Evolutionary conservation across 2,113 vertebrate genomes (phyloP).

Genomic region (Peromyscus leucopus): DNA sequence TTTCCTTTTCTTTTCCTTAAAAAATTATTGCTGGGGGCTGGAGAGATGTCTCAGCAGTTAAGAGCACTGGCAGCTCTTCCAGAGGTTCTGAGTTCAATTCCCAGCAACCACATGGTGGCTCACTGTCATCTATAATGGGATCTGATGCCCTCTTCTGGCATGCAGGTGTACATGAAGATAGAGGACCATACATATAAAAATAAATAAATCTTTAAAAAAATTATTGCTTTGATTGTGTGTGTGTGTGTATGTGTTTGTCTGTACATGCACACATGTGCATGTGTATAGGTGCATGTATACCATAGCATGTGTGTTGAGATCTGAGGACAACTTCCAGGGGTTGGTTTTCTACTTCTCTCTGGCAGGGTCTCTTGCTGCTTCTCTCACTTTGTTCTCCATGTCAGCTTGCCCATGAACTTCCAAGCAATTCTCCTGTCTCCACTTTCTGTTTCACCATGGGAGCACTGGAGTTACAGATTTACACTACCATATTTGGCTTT

Average conservation of each 20-base stretch:
- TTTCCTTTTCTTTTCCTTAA: no score
- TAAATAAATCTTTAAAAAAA: neutral
- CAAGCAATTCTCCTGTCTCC: neutral
- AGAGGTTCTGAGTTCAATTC: no score
- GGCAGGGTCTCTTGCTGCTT: neutral
- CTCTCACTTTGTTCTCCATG: neutral
- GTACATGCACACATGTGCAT: neutral
- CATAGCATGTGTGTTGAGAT: neutral
- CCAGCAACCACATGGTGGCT: no score
- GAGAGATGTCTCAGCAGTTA: no score
- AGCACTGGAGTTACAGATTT: neutral
- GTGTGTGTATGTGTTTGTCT: neutral
- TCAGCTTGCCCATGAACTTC: neutral
- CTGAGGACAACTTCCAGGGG: neutral
- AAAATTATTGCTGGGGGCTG: no score
- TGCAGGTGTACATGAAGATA: no score
- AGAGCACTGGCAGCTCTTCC: no score
- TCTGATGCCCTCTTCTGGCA: no score
- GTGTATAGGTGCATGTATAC: neutral
- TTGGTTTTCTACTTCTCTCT: neutral
- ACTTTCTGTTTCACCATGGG: neutral
- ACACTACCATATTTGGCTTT: neutral
- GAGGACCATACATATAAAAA: no score
- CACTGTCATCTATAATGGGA: no score
- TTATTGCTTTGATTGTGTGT: neutral